Percentiles rank a stretch among this genome's conserved stretches.
Conservation (phyloP, 2,797 vertebrate genomes). For the Sylvilagus floridanus region DNA sequence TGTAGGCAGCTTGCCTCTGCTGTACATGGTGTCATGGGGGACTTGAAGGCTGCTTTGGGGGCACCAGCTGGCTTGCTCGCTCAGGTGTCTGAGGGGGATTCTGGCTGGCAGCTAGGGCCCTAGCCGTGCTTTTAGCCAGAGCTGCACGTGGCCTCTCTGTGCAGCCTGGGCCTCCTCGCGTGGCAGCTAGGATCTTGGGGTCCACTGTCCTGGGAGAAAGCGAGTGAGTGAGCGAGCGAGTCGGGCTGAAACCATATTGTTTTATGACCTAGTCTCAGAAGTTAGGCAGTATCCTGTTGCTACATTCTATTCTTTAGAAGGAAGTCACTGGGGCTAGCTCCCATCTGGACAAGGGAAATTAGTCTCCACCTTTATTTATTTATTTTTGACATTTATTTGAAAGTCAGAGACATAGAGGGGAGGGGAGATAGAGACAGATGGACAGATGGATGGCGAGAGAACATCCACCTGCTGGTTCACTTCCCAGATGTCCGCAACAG, state of each 20-base stretch:
- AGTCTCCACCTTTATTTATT: neutral
- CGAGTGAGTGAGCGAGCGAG: neutral
- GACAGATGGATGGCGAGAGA: no score
- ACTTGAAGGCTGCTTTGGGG: neutral
- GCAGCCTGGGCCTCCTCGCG: neutral
- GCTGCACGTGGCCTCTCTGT: accelerated
- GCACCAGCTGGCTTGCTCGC: neutral
- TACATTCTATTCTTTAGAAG: no score
- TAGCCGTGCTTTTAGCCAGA: neutral
- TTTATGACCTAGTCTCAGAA: no score
- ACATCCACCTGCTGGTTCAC: no score
- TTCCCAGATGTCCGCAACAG: no score
- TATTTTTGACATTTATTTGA: no score
- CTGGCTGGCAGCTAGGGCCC: neutral
- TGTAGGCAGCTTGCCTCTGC: neutral
- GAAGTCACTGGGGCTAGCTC: neutral
- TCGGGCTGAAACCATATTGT: neutral
- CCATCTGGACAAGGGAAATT: neutral
- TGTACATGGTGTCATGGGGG: accelerated
- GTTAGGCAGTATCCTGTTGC: neutral
- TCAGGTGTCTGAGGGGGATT: neutral
- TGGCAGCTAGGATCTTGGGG: neutral
- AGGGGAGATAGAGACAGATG: no score
- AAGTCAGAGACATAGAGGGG: no score
- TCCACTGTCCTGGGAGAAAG: neutral